Base-by-base conservation (phyloP, 2,888 invertebrate genomes). In the Dryocosmus kuriphilus region DNA sequence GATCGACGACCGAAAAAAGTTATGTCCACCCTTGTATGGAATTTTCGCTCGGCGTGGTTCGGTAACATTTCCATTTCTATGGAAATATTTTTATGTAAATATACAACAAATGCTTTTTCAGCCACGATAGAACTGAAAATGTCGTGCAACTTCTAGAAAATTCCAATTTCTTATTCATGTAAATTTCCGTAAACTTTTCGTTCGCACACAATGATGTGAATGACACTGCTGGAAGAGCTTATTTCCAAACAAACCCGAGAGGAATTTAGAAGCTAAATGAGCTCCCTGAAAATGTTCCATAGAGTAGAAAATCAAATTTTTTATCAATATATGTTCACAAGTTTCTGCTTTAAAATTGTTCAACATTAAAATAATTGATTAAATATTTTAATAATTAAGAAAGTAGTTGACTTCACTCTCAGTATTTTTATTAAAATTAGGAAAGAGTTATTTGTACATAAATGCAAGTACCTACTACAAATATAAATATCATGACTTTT, bases 71-170 rank as follows among this genome's bases (percentile, higher is more conserved):
- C 46, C 67, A 67, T 67, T 30, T n/a, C 71, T 71, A 67, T 67
- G 67, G 51, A 51, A 71, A 51, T 71, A 71, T 71, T 71, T 71
- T 51, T 19, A 71, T 71, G 51, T 71, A 71, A 51, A 71, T 51
- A 71, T 32, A 71, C 32, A 71, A 71, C 30, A 71, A 27, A 51
- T 71, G 71, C 71, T 51, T 51, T 67, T 51, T 51, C 41, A 51
- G 71, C 19, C 71, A 14, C 46, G n/a, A 51, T 35, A 6, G 22
- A 32, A 71, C 32, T 71, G n/a, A 51, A 71, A 71, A 51, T 71
- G 51, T 71, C 32, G 5, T 7, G 27, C 41, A 5, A 46, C 19
- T 51, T 19, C 46, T 46, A 22, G 9, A 27, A 60, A 27, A 24
- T 60, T 55, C 38, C 14, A 41, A 16, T 65, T 67, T 67, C 67